These are phyloP conservation scores for Cantharis rufa DNA, from an alignment of 2,888 invertebrate species.

Conservation along the genomic window DNA sequence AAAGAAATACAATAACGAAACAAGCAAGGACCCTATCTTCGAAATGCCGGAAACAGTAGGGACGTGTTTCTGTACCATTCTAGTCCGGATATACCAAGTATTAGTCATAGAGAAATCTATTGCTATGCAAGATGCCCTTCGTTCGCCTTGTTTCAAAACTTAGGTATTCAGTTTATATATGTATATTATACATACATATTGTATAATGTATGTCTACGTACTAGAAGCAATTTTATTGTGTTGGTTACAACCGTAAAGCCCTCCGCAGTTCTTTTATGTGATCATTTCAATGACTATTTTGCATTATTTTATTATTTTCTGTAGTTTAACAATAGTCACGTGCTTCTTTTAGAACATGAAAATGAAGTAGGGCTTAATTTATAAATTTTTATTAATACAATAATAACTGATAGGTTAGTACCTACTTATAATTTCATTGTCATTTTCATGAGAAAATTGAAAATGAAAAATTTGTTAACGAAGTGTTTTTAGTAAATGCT, in stretches of 20 bases:
- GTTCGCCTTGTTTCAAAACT: conserved; percentile 11
- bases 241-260: not conserved
- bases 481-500: not conserved
- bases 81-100: conserved; percentile 55
- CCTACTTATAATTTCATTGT: not conserved
- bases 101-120: conserved; percentile 54
- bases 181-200: not conserved
- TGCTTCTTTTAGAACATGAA: not conserved
- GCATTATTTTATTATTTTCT: not conserved
- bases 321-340: not conserved
- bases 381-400: not conserved
- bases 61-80: conserved; percentile 56
- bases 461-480: not conserved
- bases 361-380: not conserved
- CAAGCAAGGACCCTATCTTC: conserved; percentile 32
- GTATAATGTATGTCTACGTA: not conserved
- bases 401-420: not conserved
- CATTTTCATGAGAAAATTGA: not conserved
- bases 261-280: not conserved
- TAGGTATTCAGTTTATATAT: conserved; percentile 7
- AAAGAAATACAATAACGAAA: conserved; percentile 29
- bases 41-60: conserved; percentile 51
- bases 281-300: not conserved
- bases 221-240: not conserved
- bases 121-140: conserved; percentile 40